phyloP scores from a whole-genome alignment of 37 sponge, comb jelly and placozoan species.

The Cliona cf. orientalis region DNA sequence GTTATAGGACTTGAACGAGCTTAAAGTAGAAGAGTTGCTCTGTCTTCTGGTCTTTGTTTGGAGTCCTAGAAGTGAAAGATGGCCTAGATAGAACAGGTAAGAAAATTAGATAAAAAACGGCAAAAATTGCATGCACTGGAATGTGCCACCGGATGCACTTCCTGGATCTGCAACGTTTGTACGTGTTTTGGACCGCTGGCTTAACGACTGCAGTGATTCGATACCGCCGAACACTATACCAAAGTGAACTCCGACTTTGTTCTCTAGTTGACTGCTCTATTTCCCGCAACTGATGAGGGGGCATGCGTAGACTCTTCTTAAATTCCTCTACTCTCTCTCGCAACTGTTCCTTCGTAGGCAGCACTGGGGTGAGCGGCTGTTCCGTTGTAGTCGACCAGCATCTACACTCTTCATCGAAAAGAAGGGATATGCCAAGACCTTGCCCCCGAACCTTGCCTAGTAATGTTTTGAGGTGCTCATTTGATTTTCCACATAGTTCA shows the following conservation, averaged over 20 bases:
- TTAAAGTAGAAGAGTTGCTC: too few relatives aligned
- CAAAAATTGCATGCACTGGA: too few relatives aligned
- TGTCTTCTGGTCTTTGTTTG: too few relatives aligned
- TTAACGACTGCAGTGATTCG: too few relatives aligned
- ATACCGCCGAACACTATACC: slow-evolving; percentile 15
- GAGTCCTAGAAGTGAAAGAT: too few relatives aligned
- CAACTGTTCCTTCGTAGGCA: slow-evolving; percentile 3
- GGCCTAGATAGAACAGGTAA: too few relatives aligned
- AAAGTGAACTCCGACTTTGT: slow-evolving; percentile 21
- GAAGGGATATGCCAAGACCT: slow-evolving; percentile 25
- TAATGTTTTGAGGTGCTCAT: slow-evolving; percentile 1
- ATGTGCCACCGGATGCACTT: too few relatives aligned
- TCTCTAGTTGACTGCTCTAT: slow-evolving; percentile 29
- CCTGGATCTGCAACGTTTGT: too few relatives aligned
- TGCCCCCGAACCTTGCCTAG: slow-evolving; percentile 15
- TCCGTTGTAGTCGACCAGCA: neutral
- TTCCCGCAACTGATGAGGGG: neutral
- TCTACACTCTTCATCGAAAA: slow-evolving; percentile 9
- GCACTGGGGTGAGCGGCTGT: neutral
- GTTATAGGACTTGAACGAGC: too few relatives aligned
- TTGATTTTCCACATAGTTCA: slow-evolving; percentile 12
- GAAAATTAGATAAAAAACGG: too few relatives aligned
- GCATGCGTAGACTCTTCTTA: slow-evolving; percentile 13
- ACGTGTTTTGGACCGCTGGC: too few relatives aligned
- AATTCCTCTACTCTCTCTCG: slow-evolving; percentile 12